Base-by-base conservation (phyloP, 2,888 invertebrate genomes). In the Blastobasis lacticolella region DNA sequence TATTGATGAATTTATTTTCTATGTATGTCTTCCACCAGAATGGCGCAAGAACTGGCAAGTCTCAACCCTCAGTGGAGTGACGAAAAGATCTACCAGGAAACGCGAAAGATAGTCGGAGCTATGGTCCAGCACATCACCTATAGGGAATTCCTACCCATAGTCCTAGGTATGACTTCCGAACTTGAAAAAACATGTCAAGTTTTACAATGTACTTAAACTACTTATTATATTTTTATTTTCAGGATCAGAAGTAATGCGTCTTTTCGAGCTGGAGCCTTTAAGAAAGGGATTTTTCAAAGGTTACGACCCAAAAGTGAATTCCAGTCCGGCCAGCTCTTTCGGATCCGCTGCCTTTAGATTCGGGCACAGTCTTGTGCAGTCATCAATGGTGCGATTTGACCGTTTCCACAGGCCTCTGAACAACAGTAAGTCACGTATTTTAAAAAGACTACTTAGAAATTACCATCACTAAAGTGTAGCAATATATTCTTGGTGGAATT, bases 11-110 rank as follows among this genome's bases (percentile, higher is more conserved):
- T 23, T 23, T 23, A 23, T 23, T 23, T 23, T 2, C 23, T 23
- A 23, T 3, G n/a, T n/a, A 37, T 36, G 7, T 46, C 5, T 37
- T 50, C 38, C 62, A 57, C 90, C 73, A 91, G 93, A 55, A 89
- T 97, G 61, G 94, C 95, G 1, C 89, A 90, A 58, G 91, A 92
- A 61, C 75, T 97, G 44, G 89, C 92, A 5, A 90, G 90, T 47
- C 68, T 95, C 44, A 97, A 97, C 82, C 91, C 92, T 0, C 94
- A 94, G 65, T 97, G 97, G 97, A 93, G 92, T 65, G 97, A 97
- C 69, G 96, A 97, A 70, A 93, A 93, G 70, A 85, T 95, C 8
- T 96, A 93, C 73, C 95, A 96, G 67, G 97, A 97, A 78, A 91
- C 95, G 0, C 88, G 96, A 36, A 92, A 93, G 61, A 94, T 97